Evolutionary conservation across 2,797 vertebrate genomes (phyloP).

Genomic region (Rallus crepitans): DNA sequence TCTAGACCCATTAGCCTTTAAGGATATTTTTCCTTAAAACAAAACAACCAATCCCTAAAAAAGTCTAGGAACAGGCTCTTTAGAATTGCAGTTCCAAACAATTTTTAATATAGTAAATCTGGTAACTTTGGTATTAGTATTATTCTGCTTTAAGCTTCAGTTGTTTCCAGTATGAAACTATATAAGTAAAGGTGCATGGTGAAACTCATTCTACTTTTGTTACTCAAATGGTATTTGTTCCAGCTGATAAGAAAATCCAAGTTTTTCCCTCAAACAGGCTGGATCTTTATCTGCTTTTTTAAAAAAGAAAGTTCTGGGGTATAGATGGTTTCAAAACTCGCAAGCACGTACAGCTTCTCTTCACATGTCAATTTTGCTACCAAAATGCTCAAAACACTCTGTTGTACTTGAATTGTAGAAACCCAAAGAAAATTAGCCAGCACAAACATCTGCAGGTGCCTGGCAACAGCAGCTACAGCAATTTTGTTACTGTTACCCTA

Average conservation of each 20-base stretch:
- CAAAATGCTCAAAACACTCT: neutral
- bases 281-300: neutral
- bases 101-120: neutral
- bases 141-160: neutral
- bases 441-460: neutral
- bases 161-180: neutral
- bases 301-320: neutral
- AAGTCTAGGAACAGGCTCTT: neutral
- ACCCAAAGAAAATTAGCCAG: neutral
- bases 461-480: neutral
- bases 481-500: neutral
- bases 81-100: neutral
- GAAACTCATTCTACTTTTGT: neutral
- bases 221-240: neutral
- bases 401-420: neutral
- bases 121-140: neutral
- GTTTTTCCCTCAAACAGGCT: neutral
- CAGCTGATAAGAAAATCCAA: neutral
- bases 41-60: neutral
- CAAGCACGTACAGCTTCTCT: neutral
- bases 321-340: neutral
- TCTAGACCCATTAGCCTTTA: neutral
- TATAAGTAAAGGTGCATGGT: neutral
- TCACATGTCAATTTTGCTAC: rapidly evolving
- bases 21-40: neutral